Conservation (phyloP, 2,797 vertebrate species). For the Typhlichthys subterraneus region DNA sequence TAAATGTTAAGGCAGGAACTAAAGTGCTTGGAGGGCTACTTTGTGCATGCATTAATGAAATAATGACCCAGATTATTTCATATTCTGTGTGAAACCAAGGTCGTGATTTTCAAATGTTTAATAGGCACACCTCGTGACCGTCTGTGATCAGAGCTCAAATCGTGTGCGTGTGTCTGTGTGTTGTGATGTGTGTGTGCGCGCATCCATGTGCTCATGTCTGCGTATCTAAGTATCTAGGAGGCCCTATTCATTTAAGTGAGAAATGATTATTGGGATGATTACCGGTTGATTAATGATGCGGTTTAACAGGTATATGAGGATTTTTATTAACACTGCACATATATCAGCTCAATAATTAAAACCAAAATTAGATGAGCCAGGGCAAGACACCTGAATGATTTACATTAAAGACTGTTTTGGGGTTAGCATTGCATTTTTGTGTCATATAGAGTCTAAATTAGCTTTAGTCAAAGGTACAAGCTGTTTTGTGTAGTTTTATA, state of each 20-base stretch:
- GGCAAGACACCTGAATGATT: slow-evolving; percentile 50
- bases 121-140: slow-evolving; percentile 47
- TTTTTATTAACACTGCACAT: slow-evolving; percentile 64
- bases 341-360: slow-evolving; percentile 65
- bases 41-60: slow-evolving; percentile 72
- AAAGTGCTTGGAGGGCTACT: slow-evolving; percentile 76
- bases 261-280: slow-evolving; percentile 71
- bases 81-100: slow-evolving; percentile 80
- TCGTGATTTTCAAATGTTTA: slow-evolving; percentile 75
- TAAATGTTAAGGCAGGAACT: slow-evolving; percentile 80
- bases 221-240: slow-evolving; percentile 67
- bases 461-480: slow-evolving; percentile 5
- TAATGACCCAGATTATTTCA: slow-evolving; percentile 82
- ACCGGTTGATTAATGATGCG: slow-evolving; percentile 70
- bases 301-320: slow-evolving; percentile 63
- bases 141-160: slow-evolving; percentile 23
- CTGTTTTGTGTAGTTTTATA: slow-evolving; percentile 11
- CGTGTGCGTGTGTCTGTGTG: neutral
- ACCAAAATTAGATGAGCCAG: slow-evolving; percentile 57
- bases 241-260: slow-evolving; percentile 70
- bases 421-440: slow-evolving; percentile 21
- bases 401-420: slow-evolving; percentile 30
- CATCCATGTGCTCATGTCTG: slow-evolving; percentile 22
- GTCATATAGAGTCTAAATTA: slow-evolving; percentile 19
- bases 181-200: neutral